A percentile compares a stretch with the other conserved stretches of the same genome.
Evolutionary conservation across 2,113 vertebrate genomes (phyloP).

Genomic region (Microtus pennsylvanicus): DNA sequence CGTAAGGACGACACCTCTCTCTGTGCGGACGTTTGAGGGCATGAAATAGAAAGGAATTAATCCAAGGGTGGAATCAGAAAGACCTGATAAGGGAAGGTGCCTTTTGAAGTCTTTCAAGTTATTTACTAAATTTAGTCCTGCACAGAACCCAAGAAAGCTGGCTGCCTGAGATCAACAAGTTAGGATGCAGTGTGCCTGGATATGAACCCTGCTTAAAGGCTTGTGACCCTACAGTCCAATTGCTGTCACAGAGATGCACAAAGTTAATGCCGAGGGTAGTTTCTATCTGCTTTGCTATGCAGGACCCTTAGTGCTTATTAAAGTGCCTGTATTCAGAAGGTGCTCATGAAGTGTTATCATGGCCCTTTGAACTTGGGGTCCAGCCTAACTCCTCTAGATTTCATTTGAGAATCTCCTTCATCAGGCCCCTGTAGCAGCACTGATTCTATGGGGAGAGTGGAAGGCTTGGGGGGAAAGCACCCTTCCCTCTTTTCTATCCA

Average conservation of each 20-base stretch:
- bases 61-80: not conserved
- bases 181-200: not conserved
- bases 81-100: not conserved
- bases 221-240: not conserved
- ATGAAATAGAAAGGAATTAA: not conserved
- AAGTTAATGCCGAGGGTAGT: not conserved
- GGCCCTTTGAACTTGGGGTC: not conserved
- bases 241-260: not conserved
- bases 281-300: not conserved
- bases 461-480: not conserved
- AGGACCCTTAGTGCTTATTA: not conserved
- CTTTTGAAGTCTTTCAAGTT: not conserved
- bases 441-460: not conserved
- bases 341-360: not conserved
- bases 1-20: not conserved
- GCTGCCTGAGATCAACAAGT: not conserved
- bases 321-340: too few relatives aligned
- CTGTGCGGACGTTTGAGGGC: not conserved
- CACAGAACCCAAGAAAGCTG: not conserved
- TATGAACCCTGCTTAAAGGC: not conserved
- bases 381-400: not conserved
- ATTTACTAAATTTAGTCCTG: slow-evolving; percentile 8
- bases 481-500: not conserved
- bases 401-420: not conserved
- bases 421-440: not conserved